phyloP scores from a whole-genome alignment of 1,140 invertebrate genomes.

The Eueides isabella region DNA sequence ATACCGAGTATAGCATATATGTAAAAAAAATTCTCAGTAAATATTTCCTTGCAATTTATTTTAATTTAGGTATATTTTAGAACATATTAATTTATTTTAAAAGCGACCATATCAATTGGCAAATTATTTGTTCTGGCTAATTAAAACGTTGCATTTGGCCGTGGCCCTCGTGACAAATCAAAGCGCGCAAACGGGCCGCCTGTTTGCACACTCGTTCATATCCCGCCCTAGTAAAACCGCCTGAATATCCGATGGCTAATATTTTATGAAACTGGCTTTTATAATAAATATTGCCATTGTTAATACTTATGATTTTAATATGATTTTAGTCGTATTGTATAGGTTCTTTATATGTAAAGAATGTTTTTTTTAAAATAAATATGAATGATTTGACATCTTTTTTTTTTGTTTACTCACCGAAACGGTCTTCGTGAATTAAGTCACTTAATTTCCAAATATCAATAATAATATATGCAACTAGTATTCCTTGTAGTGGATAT shows the following conservation, averaged over 20 bases:
- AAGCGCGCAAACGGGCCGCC: slow-evolving; percentile 51
- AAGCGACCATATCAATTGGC: background rate
- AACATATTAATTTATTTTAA: slow-evolving; percentile 7
- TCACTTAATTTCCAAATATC: too few relatives aligned
- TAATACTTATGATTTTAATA: too few relatives aligned
- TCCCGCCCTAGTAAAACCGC: slow-evolving; percentile 66
- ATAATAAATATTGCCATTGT: slow-evolving; percentile 1
- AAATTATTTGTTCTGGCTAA: slow-evolving; percentile 50
- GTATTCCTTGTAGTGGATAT: too few relatives aligned
- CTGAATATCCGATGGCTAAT: slow-evolving; percentile 55
- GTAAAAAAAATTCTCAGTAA: too few relatives aligned
- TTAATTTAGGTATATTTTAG: background rate
- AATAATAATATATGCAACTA: too few relatives aligned
- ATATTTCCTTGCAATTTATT: background rate
- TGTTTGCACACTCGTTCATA: slow-evolving; percentile 79
- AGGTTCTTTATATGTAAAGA: too few relatives aligned
- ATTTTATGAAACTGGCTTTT: slow-evolving; percentile 39
- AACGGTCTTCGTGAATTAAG: too few relatives aligned
- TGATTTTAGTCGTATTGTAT: too few relatives aligned
- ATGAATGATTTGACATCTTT: too few relatives aligned
- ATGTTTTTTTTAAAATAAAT: too few relatives aligned
- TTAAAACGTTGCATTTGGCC: slow-evolving; percentile 57
- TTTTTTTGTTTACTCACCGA: too few relatives aligned
- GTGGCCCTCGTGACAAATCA: slow-evolving; percentile 56
- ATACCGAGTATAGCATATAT: too few relatives aligned